Conservation (phyloP, 2,888 invertebrate genomes). For the Aproaerema taeniolella region DNA sequence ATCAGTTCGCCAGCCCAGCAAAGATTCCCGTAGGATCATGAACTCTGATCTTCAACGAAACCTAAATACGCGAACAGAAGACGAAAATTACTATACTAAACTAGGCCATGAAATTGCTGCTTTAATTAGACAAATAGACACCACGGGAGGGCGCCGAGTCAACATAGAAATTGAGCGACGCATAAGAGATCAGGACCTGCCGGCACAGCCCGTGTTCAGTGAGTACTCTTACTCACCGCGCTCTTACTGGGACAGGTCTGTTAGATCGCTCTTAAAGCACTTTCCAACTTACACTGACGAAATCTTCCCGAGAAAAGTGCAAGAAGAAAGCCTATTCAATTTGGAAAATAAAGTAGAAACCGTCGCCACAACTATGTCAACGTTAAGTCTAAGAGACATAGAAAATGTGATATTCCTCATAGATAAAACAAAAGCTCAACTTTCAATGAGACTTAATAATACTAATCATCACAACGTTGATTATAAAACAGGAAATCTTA, state of each 20-base stretch:
- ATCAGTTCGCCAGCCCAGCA: too few relatives aligned
- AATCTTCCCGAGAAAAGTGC: conserved; percentile 29
- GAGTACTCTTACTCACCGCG: conserved; percentile 40
- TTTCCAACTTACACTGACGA: conserved; percentile 26
- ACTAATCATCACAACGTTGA: too few relatives aligned
- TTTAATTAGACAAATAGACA: conserved; percentile 47
- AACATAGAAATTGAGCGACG: conserved; percentile 35
- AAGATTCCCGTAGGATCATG: too few relatives aligned
- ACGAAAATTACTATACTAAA: conserved; percentile 49
- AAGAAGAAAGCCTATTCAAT: conserved; percentile 48
- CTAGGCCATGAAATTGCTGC: conserved; percentile 62
- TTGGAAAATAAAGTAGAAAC: conserved; percentile 55
- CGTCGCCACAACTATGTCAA: conserved; percentile 35
- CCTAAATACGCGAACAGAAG: too few relatives aligned
- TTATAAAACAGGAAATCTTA: too few relatives aligned
- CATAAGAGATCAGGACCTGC: conserved; percentile 18
- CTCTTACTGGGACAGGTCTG: conserved; percentile 61
- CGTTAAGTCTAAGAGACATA: conserved; percentile 47
- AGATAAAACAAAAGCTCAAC: conserved; percentile 26
- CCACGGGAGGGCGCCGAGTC: conserved; percentile 32
- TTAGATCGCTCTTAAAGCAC: conserved; percentile 47
- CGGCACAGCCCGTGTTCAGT: conserved; percentile 35
- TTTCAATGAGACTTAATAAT: too few relatives aligned
- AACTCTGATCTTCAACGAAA: too few relatives aligned
- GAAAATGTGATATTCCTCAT: conserved; percentile 54